Evolutionary conservation across 1,140 invertebrate genomes (phyloP), one percentile per base, ranked within the genome.

Genomic region (Trichoplusia ni): DNA sequence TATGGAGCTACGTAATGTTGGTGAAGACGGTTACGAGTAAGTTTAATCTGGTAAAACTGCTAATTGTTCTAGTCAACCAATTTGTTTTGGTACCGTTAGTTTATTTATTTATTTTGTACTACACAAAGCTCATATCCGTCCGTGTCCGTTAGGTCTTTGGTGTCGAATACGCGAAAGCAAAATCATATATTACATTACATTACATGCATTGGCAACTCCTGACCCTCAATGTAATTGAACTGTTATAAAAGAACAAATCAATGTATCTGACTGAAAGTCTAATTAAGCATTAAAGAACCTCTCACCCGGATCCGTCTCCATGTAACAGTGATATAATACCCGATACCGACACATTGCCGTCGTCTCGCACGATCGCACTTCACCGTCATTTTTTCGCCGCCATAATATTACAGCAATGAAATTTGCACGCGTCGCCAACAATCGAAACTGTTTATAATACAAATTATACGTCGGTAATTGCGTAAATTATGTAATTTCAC

Each of bases 351-450:
- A 38, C 47, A 51, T 21, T 33, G 18, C 16, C 56, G 69, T 71
- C 69, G 72, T 61, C 47, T 18, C 69, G 69, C 69, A 71, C 69
- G 72, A 71, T 54, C 49, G 66, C 33, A 21, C 23, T 19, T 16
- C 31, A 29, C 14, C 23, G 11, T 38, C 8, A 16, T 42, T 56
- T 31, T n/a, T 42, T 29, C 9, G 18, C 9, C 7, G 38, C 19
- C 13, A 25, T 31, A 29, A 27, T 11, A 31, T 51, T 38, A 19
- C 18, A 2, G 25, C 23, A 18, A 31, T 42, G 16, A 29, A 16
- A 29, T 29, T 31, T 31, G 38, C 54, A 58, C 37, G 37, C 37
- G 38, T 58, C 33, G 49, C 21, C 16, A 4, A 40, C 37, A 58
- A 40, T 19, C 37, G 38, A 58, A 42, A 58, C 54, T 25, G 51